Percentiles rank a stretch among this genome's conserved stretches.
These are phyloP conservation scores for Lasius platythorax DNA, from an alignment of 2,888 invertebrate genomes.

Conservation along the genomic window DNA sequence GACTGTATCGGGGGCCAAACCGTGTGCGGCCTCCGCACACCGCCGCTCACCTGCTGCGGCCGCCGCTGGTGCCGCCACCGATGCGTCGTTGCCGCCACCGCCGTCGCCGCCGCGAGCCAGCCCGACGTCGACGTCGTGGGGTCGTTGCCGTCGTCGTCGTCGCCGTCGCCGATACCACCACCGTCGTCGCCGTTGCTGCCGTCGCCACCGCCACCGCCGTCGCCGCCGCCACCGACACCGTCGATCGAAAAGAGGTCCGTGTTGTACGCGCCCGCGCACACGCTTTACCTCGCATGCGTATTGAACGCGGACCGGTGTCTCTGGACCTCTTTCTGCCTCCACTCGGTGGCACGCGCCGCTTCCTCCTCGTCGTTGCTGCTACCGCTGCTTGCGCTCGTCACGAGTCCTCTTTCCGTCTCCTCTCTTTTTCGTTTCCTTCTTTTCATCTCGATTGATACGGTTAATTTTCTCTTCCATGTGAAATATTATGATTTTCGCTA, in stretches of 20 bases:
- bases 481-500: not conserved
- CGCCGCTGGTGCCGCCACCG: slow-evolving; percentile 71
- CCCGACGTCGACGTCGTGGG: slow-evolving; percentile 54
- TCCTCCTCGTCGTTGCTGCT: slow-evolving; percentile 52
- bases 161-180: slow-evolving; percentile 31
- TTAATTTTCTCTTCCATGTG: not conserved
- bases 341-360: slow-evolving; percentile 39
- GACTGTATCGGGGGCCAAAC: slow-evolving; percentile 62
- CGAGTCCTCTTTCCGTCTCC: not conserved
- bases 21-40: slow-evolving; percentile 66
- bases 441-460: slow-evolving; percentile 7
- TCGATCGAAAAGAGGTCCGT: slow-evolving; percentile 84
- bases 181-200: slow-evolving; percentile 5
- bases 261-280: slow-evolving; percentile 80
- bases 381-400: not conserved
- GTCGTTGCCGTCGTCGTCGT: slow-evolving; percentile 38
- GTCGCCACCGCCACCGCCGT: slow-evolving; percentile 34
- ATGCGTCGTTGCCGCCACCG: slow-evolving; percentile 50
- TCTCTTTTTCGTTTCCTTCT: slow-evolving; percentile 14
- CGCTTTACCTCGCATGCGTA: slow-evolving; percentile 84
- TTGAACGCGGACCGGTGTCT: slow-evolving; percentile 76
- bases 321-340: slow-evolving; percentile 33
- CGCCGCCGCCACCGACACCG: slow-evolving; percentile 65
- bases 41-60: slow-evolving; percentile 65
- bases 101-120: slow-evolving; percentile 37